Conservation (phyloP, 2,797 vertebrate genomes). For the Telmatherina bonti region DNA sequence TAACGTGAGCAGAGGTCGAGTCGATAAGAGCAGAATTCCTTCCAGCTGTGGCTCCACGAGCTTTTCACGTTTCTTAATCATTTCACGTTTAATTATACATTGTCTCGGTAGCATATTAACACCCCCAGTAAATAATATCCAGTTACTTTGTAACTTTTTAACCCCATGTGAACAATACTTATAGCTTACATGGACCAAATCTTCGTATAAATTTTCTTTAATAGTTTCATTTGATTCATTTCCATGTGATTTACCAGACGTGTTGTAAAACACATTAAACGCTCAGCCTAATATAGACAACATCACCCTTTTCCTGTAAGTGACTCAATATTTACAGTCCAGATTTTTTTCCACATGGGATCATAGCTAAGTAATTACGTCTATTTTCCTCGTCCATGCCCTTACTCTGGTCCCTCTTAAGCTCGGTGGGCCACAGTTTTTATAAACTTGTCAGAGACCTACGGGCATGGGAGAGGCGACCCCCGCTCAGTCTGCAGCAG, state of each 20-base stretch:
- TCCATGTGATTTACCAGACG: neutral
- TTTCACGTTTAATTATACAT: slow-evolving; percentile 46
- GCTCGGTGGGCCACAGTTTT: slow-evolving; percentile 62
- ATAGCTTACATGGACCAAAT: slow-evolving; percentile 23
- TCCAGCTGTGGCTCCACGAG: slow-evolving; percentile 44
- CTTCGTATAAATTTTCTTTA: slow-evolving; percentile 14
- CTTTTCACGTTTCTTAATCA: slow-evolving; percentile 43
- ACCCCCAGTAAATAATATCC: slow-evolving; percentile 24
- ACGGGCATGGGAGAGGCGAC: slow-evolving; percentile 92
- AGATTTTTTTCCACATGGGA: slow-evolving; percentile 55
- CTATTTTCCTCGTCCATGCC: slow-evolving; percentile 59
- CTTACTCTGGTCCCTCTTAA: slow-evolving; percentile 51
- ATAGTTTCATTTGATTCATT: neutral
- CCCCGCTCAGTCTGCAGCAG: slow-evolving; percentile 89
- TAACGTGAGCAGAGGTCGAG: slow-evolving; percentile 47
- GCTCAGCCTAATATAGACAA: neutral
- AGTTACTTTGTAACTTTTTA: slow-evolving; percentile 44
- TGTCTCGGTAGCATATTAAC: slow-evolving; percentile 11
- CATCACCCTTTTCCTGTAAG: slow-evolving; percentile 3
- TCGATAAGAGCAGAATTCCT: slow-evolving; percentile 36
- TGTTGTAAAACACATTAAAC: slow-evolving; percentile 3
- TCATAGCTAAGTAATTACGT: slow-evolving; percentile 45
- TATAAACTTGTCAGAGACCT: slow-evolving; percentile 57
- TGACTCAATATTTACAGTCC: slow-evolving; percentile 30
- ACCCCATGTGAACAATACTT: slow-evolving; percentile 16